Base-by-base conservation (phyloP, 1,140 invertebrate species). In the Hycleus cichorii region DNA sequence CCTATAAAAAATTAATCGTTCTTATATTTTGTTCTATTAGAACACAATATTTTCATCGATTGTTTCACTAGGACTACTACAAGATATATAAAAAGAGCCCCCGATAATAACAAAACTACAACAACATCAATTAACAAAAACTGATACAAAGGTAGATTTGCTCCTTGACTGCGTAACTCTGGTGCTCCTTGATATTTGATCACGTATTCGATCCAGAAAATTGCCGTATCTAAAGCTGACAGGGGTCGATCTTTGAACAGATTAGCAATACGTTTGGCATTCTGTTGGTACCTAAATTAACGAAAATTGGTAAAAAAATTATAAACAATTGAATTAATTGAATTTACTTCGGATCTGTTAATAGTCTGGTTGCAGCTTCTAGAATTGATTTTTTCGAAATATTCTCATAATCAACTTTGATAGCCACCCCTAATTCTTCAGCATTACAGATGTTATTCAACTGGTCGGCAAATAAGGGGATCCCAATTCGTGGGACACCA, bases 241-340 rank as follows among this genome's bases (percentile, higher is more conserved):
- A 75, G 63, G 7, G 78, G 79, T 45, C 83, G 78, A 72, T 91
- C 88, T 12, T 75, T 72, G 69, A 84, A 85, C 18, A 82, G 76
- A 45, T 68, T 71, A 6, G 85, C 84, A n/a, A 83, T 67, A 26
- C 63, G 66, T 9, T 73, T 69, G 0, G 77, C 79, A 39, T 74
- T 76, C 46, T 72, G 25, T 12, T 67, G 68, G 48, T 59, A 65
- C 27, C 58, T 64, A 47, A 18, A 18, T 18, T 39, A 10, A 6
- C 10, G 18, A 25, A 32, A 8, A 11, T 49, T 18, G 18, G 18
- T 18, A 18, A 18, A 18, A 18, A 18, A 18, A 18, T 2, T 18
- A 18, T 18, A 18, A 18, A 18, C 18, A 18, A 18, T n/a, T n/a
- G n/a, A n/a, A n/a, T 18, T 18, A 26, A 8, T 8, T 32, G 24